A percentile compares a stretch with the other conserved stretches of the same genome.
phyloP scores from a whole-genome alignment of 2,888 invertebrate species.

The Nephrocerus scutellatus region DNA sequence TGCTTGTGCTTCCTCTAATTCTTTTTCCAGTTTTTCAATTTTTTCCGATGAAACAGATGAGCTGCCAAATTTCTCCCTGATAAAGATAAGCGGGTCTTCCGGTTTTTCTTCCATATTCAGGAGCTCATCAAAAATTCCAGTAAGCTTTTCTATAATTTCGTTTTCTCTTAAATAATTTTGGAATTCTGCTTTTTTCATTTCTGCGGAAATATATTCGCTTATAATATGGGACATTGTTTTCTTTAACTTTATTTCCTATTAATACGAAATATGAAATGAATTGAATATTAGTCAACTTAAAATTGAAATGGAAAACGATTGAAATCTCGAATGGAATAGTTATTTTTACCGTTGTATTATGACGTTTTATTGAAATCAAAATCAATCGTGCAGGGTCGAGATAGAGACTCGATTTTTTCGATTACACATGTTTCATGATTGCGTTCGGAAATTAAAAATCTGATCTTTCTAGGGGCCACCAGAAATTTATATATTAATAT shows the following conservation, averaged over 20 bases:
- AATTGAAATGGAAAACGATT: no score
- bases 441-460: neutral
- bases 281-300: no score
- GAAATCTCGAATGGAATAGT: no score
- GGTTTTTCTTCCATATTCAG: conserved; percentile 20
- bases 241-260: conserved; percentile 13
- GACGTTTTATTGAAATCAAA: no score
- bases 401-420: no score
- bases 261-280: no score
- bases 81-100: conserved; percentile 24
- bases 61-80: conserved; percentile 23
- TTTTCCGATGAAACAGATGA: conserved; percentile 15
- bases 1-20: conserved; percentile 22
- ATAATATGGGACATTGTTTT: neutral
- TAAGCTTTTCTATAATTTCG: conserved; percentile 19
- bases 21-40: conserved; percentile 18
- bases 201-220: conserved; percentile 18
- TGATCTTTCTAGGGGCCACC: conserved; percentile 6
- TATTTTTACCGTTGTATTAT: no score
- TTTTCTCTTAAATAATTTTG: conserved; percentile 20
- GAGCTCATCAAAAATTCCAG: conserved; percentile 20
- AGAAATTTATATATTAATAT: no score
- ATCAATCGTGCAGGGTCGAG: no score
- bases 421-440: no score
- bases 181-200: conserved; percentile 21